These are phyloP conservation scores for Hypsopygia costalis DNA, from an alignment of 2,888 invertebrate genomes.

Conservation along the genomic window DNA sequence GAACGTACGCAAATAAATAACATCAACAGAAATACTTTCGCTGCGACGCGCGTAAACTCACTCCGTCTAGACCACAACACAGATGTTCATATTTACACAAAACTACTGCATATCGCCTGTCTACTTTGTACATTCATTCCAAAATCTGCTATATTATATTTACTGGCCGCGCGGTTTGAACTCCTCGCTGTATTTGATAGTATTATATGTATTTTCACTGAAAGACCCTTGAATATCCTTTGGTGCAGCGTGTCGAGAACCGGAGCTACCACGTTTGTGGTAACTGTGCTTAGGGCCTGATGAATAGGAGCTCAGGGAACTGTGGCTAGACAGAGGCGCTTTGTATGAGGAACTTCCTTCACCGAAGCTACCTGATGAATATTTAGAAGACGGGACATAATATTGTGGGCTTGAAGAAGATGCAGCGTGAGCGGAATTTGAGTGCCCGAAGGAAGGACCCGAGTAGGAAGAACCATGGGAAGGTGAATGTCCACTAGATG, in stretches of 20 bases:
- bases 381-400: slow-evolving; percentile 51
- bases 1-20: slow-evolving; percentile 47
- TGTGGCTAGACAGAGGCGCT: slow-evolving; percentile 44
- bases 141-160: slow-evolving; percentile 15
- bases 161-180: slow-evolving; percentile 60
- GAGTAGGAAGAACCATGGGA: slow-evolving; percentile 59
- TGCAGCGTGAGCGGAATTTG: slow-evolving; percentile 47
- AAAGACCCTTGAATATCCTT: slow-evolving; percentile 62
- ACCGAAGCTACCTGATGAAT: slow-evolving; percentile 45
- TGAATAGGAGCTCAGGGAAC: slow-evolving; percentile 51
- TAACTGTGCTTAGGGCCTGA: slow-evolving; percentile 58
- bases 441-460: slow-evolving; percentile 31
- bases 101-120: slow-evolving; percentile 45
- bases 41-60: slow-evolving; percentile 27
- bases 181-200: slow-evolving; percentile 74
- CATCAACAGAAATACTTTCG: slow-evolving; percentile 36
- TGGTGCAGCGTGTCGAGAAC: slow-evolving; percentile 47
- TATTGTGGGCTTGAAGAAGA: slow-evolving; percentile 57
- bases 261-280: slow-evolving; percentile 45
- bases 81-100: slow-evolving; percentile 20
- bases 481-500: slow-evolving; percentile 48
- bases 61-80: slow-evolving; percentile 21
- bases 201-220: slow-evolving; percentile 68
- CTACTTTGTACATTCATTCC: slow-evolving; percentile 19
- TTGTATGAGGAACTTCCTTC: slow-evolving; percentile 55